Percentiles rank a stretch among this genome's conserved stretches.
Conservation (phyloP, 2,113 vertebrate species). For the Laterallus jamaicensis region DNA sequence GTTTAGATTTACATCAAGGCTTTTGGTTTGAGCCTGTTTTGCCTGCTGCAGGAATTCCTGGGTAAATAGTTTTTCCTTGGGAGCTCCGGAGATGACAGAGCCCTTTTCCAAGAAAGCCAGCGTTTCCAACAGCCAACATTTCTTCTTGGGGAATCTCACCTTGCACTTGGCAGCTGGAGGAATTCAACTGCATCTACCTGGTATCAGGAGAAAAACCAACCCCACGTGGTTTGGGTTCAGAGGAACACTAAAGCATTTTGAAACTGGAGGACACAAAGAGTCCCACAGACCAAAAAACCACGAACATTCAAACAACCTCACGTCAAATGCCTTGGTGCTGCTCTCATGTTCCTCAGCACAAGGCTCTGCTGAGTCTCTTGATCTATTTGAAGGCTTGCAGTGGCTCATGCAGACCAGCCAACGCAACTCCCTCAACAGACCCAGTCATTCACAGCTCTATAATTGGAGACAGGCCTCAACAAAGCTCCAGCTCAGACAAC, state of each 20-base stretch:
- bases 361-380: background rate
- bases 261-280: background rate
- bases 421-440: background rate
- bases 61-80: background rate
- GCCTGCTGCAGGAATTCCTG: background rate
- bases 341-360: background rate
- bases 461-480: background rate
- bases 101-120: background rate
- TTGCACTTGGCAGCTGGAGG: background rate
- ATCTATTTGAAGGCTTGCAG: background rate
- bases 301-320: background rate
- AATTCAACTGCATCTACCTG: background rate
- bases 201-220: background rate
- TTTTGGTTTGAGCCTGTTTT: background rate
- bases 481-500: background rate
- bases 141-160: background rate
- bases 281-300: constrained; percentile 23
- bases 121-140: background rate
- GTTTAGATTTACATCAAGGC: background rate
- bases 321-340: background rate
- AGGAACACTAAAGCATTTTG: background rate
- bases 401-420: background rate
- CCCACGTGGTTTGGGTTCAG: background rate
- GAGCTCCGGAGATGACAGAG: background rate
- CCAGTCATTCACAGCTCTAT: background rate